Evolutionary conservation across 2,113 vertebrate genomes (phyloP).

Genomic region (Toxotes jaculatrix): DNA sequence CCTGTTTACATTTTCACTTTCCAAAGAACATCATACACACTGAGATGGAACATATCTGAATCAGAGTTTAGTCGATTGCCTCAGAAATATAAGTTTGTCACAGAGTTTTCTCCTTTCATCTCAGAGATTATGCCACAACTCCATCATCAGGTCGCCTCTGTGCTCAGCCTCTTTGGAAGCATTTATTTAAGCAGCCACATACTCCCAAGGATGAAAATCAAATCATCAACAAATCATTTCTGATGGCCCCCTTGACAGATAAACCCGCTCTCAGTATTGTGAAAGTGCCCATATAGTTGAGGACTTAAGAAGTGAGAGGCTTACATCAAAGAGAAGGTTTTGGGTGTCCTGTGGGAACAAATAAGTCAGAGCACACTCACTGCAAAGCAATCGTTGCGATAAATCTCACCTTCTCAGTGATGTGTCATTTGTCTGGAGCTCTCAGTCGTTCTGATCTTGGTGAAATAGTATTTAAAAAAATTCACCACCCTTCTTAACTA

Average conservation of each 20-base stretch:
- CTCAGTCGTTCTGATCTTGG: conserved; percentile 13
- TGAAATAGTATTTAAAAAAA: conserved; percentile 19
- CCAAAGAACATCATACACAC: conserved; percentile 1
- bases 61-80: conserved; percentile 44
- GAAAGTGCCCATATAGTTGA: conserved; percentile 61
- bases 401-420: conserved; percentile 47
- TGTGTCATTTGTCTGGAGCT: conserved; percentile 16
- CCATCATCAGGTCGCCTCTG: conserved; percentile 60
- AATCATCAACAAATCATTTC: conserved; percentile 69
- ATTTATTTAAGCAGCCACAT: conserved; percentile 66
- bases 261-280: conserved; percentile 53
- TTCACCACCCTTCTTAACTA: neutral
- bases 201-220: conserved; percentile 62
- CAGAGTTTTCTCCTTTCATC: conserved; percentile 54
- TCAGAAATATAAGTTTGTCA: conserved; percentile 43
- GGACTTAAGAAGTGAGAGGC: conserved; percentile 57
- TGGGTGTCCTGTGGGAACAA: conserved; percentile 53
- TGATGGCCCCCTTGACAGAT: conserved; percentile 53
- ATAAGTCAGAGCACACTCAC: conserved; percentile 58
- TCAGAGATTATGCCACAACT: conserved; percentile 65
- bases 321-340: conserved; percentile 65
- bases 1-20: conserved; percentile 34
- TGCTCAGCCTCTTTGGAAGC: conserved; percentile 43
- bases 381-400: conserved; percentile 36
- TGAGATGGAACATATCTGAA: conserved; percentile 31